Evolutionary conservation across 2,888 invertebrate genomes (phyloP), one percentile per base, ranked within the genome.

Genomic region (Salticus scenicus): DNA sequence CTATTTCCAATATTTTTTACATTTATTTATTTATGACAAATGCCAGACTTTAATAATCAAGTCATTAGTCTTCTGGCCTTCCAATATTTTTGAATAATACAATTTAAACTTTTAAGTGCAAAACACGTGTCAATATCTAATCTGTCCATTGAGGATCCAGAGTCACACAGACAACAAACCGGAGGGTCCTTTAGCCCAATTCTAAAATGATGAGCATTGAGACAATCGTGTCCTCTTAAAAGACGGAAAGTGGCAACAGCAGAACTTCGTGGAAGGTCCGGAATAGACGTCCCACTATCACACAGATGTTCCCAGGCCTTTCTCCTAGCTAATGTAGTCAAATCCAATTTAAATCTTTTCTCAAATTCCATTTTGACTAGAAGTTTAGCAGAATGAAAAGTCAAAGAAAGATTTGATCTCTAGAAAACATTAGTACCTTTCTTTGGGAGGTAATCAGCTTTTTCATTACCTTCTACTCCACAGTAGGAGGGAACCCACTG

Each of bases 61-160:
- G 30, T n/a, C 66, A 66, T 66, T 66, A 31, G 66, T 30, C 66
- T 66, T 66, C 66, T 66, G 20, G 66, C 66, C 7, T 66, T n/a
- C 30, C 28, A 66, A n/a, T 66, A 31, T n/a, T 14, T 66, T 66
- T 28, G 20, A 24, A 24, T 24, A 47, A 47, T 17, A 47, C 7
- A 24, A 31, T n/a, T 66, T 33, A 31, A 33, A 67, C 8, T 31
- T n/a, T 67, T 17, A 0, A 17, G n/a, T 31, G 66, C 33, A 67
- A 17, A 24, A 12, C 33, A 67, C 8, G 33, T 33, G 8, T 17
- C 12, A 1, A 67, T n/a, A 67, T 67, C 20, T 17, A 10, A 17
- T 7, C 67, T n/a, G 17, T 67, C n/a, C 67, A 33, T 67, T 4
- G 37, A 0, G 0, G 1, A 20, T 37, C 20, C 67, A 67, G 67